Conservation (phyloP, 2,888 invertebrate genomes). For the Parthenolecanium corni region DNA sequence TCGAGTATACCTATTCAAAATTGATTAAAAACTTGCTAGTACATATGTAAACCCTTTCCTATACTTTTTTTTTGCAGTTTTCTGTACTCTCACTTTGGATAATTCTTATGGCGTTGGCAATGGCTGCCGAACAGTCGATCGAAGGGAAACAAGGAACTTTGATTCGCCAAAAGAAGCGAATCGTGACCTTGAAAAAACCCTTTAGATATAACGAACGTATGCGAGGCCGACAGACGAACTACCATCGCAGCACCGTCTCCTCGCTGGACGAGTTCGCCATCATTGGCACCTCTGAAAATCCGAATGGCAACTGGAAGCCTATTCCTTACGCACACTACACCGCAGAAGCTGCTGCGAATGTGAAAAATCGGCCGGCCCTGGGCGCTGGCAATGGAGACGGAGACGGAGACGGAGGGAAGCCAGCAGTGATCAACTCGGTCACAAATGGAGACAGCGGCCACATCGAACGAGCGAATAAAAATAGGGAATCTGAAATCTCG, state of each 20-base stretch:
- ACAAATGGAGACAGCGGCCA: background rate
- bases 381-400: too few relatives aligned
- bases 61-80: too few relatives aligned
- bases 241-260: background rate
- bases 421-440: background rate
- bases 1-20: too few relatives aligned
- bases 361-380: background rate
- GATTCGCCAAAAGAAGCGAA: conserved; percentile 5
- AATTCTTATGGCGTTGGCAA: too few relatives aligned
- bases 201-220: background rate
- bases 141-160: background rate
- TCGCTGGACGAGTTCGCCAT: background rate
- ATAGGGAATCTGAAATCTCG: too few relatives aligned
- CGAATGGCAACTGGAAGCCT: conserved; percentile 1
- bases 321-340: background rate
- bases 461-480: background rate
- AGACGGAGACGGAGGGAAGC: too few relatives aligned
- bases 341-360: background rate
- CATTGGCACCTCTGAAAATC: conserved; percentile 4
- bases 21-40: too few relatives aligned
- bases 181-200: background rate
- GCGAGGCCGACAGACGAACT: background rate
- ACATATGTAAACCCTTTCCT: too few relatives aligned
- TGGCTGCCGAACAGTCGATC: too few relatives aligned
- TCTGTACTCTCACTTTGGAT: too few relatives aligned